A percentile compares a stretch with the other conserved stretches of the same genome.
Conservation (phyloP, 2,888 invertebrate species). For the Ellobium chinense region DNA sequence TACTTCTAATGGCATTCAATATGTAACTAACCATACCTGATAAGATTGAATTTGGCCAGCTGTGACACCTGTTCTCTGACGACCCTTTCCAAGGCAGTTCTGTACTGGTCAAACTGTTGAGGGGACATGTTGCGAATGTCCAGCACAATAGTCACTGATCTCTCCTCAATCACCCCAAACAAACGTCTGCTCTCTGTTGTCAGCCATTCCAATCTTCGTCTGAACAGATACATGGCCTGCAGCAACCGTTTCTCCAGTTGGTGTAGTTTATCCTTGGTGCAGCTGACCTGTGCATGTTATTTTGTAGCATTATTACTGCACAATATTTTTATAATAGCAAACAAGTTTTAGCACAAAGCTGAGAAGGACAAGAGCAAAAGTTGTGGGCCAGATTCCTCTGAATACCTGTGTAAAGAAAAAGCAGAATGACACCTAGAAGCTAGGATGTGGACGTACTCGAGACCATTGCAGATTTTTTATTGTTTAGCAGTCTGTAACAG, state of each 20-base stretch:
- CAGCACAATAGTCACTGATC: slow-evolving; percentile 73
- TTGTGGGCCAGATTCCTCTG: too few relatives aligned
- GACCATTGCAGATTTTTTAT: too few relatives aligned
- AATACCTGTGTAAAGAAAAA: too few relatives aligned
- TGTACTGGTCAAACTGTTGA: slow-evolving; percentile 76
- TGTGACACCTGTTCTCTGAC: slow-evolving; percentile 76
- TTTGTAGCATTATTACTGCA: background rate
- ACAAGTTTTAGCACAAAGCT: too few relatives aligned
- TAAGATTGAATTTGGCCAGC: slow-evolving; percentile 77
- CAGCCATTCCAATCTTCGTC: slow-evolving; percentile 77
- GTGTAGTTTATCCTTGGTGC: slow-evolving; percentile 70
- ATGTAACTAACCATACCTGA: slow-evolving; percentile 76
- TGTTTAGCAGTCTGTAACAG: too few relatives aligned
- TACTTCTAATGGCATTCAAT: too few relatives aligned
- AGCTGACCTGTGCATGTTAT: slow-evolving; percentile 69
- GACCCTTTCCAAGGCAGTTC: slow-evolving; percentile 72
- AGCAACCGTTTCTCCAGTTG: slow-evolving; percentile 71
- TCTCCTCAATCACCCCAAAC: slow-evolving; percentile 78
- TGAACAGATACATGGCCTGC: slow-evolving; percentile 73
- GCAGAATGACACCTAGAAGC: too few relatives aligned
- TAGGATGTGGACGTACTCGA: too few relatives aligned
- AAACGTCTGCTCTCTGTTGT: slow-evolving; percentile 77
- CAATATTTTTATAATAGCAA: too few relatives aligned
- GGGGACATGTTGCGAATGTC: slow-evolving; percentile 76
- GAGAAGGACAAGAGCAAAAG: too few relatives aligned